Percentiles rank a stretch among this genome's conserved stretches.
Evolutionary conservation across 1,140 invertebrate genomes (phyloP).

Genomic region (Palaemon carinicauda): DNA sequence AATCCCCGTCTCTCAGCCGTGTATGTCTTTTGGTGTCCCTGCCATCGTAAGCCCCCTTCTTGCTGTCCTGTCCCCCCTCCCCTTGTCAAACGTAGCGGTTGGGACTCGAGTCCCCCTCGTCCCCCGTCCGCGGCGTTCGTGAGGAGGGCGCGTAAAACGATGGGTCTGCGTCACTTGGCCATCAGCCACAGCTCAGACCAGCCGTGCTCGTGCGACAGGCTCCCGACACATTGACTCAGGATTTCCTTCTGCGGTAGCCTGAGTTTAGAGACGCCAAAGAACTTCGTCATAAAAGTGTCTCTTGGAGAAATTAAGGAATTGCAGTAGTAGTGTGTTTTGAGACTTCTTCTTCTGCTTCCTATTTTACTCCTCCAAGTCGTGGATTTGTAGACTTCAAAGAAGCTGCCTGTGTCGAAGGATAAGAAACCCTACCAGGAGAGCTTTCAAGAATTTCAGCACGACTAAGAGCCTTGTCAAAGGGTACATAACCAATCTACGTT

Average conservation of each 20-base stretch:
- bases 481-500: too few relatives aligned
- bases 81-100: background rate
- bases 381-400: too few relatives aligned
- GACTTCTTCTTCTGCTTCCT: too few relatives aligned
- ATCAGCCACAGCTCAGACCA: slow-evolving; percentile 42
- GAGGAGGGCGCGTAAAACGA: slow-evolving; percentile 43
- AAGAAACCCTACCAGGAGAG: too few relatives aligned
- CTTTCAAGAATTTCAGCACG: too few relatives aligned
- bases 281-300: background rate
- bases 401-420: too few relatives aligned
- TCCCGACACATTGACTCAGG: slow-evolving; percentile 17
- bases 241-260: slow-evolving; percentile 44
- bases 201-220: slow-evolving; percentile 38
- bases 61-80: background rate
- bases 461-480: too few relatives aligned
- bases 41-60: background rate
- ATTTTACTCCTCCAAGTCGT: too few relatives aligned
- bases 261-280: background rate
- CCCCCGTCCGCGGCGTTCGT: slow-evolving; percentile 26
- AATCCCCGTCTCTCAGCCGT: background rate
- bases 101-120: background rate
- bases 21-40: background rate
- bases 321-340: too few relatives aligned
- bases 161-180: slow-evolving; percentile 36
- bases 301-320: too few relatives aligned